A percentile compares a stretch with the other conserved stretches of the same genome.
phyloP scores from a whole-genome alignment of 2,797 vertebrate genomes.

The Girardinus metallicus region DNA sequence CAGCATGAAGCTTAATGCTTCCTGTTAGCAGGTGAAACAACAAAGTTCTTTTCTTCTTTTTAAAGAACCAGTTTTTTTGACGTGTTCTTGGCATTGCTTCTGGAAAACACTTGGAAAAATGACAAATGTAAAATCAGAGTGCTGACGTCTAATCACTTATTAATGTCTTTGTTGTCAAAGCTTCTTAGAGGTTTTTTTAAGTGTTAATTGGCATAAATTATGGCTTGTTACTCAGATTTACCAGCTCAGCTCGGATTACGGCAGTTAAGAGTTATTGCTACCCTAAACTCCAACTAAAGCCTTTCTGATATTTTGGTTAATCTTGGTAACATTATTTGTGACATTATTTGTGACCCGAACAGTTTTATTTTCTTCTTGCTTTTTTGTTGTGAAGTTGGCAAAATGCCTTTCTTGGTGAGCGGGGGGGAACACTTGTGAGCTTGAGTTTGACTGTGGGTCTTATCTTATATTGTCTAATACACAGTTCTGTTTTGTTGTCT shows the following conservation, averaged over 20 bases:
- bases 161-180: not conserved
- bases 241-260: conserved; percentile 65
- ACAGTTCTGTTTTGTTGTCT: too few relatives aligned
- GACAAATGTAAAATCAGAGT: not conserved
- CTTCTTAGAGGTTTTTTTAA: not conserved
- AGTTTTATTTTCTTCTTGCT: not conserved
- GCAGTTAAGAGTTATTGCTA: conserved; percentile 56
- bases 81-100: not conserved
- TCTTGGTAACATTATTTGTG: not conserved
- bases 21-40: not conserved
- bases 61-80: not conserved
- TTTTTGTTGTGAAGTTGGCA: not conserved
- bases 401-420: too few relatives aligned
- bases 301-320: conserved; percentile 16
- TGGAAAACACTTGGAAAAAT: not conserved
- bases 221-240: conserved; percentile 61
- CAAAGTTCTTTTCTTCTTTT: not conserved
- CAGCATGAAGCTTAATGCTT: not conserved
- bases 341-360: not conserved
- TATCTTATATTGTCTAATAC: too few relatives aligned
- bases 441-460: too few relatives aligned
- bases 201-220: conserved; percentile 47
- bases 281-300: conserved; percentile 42
- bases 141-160: not conserved
- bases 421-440: too few relatives aligned